Conservation (phyloP, 1,140 invertebrate genomes). For the Epicauta chinensis region DNA sequence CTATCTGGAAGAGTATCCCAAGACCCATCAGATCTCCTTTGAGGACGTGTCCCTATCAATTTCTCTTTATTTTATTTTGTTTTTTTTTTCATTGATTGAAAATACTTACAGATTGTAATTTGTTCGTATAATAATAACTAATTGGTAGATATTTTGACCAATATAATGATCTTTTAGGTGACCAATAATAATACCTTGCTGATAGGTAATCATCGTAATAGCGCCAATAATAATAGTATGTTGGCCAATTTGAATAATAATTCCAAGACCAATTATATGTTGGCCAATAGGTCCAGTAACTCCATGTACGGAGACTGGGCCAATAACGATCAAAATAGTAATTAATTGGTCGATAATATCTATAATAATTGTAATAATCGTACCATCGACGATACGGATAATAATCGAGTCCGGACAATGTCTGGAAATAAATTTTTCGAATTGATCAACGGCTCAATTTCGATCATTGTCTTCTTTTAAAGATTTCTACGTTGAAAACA, state of each 20-base stretch:
- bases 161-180: constrained; percentile 7
- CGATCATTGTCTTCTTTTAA: no score
- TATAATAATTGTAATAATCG: constrained; percentile 12
- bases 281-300: background rate
- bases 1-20: no score
- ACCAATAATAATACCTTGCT: background rate
- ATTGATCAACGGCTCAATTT: no score
- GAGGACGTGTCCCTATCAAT: no score
- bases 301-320: background rate
- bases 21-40: no score
- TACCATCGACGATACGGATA: constrained; percentile 5
- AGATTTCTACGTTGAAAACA: no score
- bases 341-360: constrained; percentile 4
- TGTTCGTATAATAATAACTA: constrained; percentile 1
- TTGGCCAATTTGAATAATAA: no score
- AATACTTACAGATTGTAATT: constrained; percentile 10
- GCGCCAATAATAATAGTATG: no score
- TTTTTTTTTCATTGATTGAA: no score
- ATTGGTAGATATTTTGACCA: constrained; percentile 10
- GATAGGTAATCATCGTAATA: no score
- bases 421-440: constrained; percentile 9
- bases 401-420: constrained; percentile 1
- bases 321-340: constrained; percentile 1
- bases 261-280: no score
- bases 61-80: no score